These are phyloP conservation scores for Proales similis DNA, from an alignment of 1,140 invertebrate genomes.

Conservation along the genomic window DNA sequence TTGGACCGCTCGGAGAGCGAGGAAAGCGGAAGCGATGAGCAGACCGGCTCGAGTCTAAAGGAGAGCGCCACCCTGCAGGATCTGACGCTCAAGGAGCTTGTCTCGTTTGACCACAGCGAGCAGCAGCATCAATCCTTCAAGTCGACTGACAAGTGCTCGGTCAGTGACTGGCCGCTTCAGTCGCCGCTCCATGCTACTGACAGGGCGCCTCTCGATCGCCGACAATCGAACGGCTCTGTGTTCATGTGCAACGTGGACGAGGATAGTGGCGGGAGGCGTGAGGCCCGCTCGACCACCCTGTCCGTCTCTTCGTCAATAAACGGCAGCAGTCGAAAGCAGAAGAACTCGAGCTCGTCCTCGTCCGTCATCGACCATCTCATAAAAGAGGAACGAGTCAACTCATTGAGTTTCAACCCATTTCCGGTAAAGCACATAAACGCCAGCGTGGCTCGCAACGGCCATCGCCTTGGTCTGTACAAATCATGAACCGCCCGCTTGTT, in stretches of 20 bases:
- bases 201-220: no score
- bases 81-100: no score
- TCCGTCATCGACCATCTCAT: slow-evolving; percentile 30
- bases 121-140: no score
- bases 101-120: no score
- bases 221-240: background rate
- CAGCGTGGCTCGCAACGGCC: slow-evolving; percentile 31
- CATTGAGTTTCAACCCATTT: slow-evolving; percentile 24
- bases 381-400: slow-evolving; percentile 12
- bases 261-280: background rate
- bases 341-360: background rate
- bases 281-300: background rate
- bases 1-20: no score
- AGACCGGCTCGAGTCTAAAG: no score
- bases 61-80: no score
- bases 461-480: slow-evolving; percentile 23
- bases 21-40: no score
- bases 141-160: no score
- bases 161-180: no score
- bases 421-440: slow-evolving; percentile 15
- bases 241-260: background rate
- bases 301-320: background rate
- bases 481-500: background rate
- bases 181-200: no score
- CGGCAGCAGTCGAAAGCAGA: background rate